These are phyloP conservation scores for Smittia sp. DNA, from an alignment of 2,888 invertebrate genomes.

Conservation along the genomic window DNA sequence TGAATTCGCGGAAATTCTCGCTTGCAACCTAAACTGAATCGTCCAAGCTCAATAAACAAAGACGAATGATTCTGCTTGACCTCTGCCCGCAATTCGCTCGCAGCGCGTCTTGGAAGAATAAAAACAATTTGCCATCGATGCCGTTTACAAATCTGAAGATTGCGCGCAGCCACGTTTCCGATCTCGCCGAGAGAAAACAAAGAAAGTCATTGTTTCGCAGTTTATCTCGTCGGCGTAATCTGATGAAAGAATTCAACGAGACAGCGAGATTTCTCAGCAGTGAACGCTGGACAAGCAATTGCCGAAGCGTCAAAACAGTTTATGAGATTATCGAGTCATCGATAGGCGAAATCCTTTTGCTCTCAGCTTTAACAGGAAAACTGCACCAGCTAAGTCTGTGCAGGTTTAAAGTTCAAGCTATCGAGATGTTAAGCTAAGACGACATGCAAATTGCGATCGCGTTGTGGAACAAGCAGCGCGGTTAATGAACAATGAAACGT, in stretches of 20 bases:
- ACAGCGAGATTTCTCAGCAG: no score
- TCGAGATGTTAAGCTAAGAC: not conserved
- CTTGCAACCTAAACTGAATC: no score
- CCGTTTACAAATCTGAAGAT: conserved; percentile 8
- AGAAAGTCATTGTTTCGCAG: conserved; percentile 22
- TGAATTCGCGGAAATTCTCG: no score
- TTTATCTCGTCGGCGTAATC: not conserved
- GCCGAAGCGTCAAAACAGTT: no score
- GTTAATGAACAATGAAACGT: conserved; percentile 7
- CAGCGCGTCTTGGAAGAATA: not conserved
- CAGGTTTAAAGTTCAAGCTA: conserved; percentile 1
- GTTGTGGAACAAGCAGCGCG: not conserved
- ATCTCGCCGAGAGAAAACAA: not conserved
- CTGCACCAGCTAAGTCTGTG: no score
- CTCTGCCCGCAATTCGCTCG: conserved; percentile 22
- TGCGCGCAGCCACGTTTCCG: conserved; percentile 14
- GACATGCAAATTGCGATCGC: not conserved
- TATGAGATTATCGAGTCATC: no score
- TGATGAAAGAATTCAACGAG: no score
- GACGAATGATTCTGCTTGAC: conserved; percentile 15
- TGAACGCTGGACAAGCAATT: no score
- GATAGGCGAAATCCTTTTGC: not conserved
- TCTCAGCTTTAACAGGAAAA: not conserved
- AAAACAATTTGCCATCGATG: conserved; percentile 37
- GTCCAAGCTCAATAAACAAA: not conserved